Base-by-base conservation (phyloP, 1,140 invertebrate genomes). In the Drosophila punjabiensis region DNA sequence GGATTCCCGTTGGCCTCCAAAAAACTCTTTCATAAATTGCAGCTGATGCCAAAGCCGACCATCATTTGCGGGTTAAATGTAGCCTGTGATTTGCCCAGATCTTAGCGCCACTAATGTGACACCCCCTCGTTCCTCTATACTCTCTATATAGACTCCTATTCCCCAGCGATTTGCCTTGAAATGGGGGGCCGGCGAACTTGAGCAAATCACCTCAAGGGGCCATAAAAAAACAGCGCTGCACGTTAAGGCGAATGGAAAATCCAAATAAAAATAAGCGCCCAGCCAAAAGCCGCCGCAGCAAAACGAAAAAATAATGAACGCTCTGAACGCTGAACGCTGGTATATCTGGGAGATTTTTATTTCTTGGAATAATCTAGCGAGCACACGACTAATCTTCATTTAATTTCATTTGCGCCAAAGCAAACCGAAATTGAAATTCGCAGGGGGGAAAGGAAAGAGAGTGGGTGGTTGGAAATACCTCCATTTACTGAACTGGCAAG, bases 361-460 rank as follows among this genome's bases (percentile, higher is more conserved):
- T 90, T 90, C 82, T 90, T 76, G 86, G 86, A 90, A 90, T 90
- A 90, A 90, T 90, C 86, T 90, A 77, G 82, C 78, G 74, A 85
- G 85, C 85, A 90, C 85, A 90, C 86, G 86, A 90, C 86, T 90
- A 90, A 90, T 90, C 86, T 90, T 86, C 86, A 81, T 90, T 90
- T 90, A 90, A 90, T 90, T 90, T 90, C 86, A 90, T 90, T 90
- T 91, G 87, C 87, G 76, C 82, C 82, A 87, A 58, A 67, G 70
- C 69, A 67, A 79, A 76, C 85, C 69, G 85, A 88, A 88, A 88
- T 84, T 81, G 70, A 88, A 88, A 90, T 68, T 70, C 66, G 41
- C 14, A 41, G 50, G 41, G 24, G 28, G 50, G 28, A 1, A 20
- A n/a, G 24, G 37, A 52, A n/a, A 37, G 6, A 30, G 6, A 6